These are phyloP conservation scores for Drosophila pandora DNA, from an alignment of 1,140 invertebrate genomes.

Conservation along the genomic window DNA sequence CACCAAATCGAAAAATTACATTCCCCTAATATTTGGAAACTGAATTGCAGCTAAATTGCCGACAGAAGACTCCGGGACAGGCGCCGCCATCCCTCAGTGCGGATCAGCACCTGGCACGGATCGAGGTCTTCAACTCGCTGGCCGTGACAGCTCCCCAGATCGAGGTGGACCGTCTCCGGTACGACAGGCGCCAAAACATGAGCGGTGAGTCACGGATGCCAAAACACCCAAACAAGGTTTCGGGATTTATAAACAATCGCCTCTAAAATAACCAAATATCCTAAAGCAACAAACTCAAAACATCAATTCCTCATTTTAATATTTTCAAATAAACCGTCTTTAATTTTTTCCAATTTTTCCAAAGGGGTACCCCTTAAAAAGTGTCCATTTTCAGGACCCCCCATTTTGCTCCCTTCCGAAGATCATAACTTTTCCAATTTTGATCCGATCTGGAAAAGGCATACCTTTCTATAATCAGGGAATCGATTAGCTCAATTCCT, in stretches of 20 bases:
- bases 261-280: not conserved
- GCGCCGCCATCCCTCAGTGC: constrained; percentile 46
- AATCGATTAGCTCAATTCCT: too few relatives aligned
- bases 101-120: constrained; percentile 85
- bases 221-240: not conserved
- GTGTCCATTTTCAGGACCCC: too few relatives aligned
- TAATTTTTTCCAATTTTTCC: too few relatives aligned
- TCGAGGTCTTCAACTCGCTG: constrained; percentile 91
- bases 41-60: constrained; percentile 82
- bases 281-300: too few relatives aligned
- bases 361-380: too few relatives aligned
- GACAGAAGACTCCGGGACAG: constrained; percentile 53
- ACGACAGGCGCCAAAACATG: constrained; percentile 79
- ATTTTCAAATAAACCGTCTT: too few relatives aligned
- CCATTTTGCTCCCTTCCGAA: too few relatives aligned
- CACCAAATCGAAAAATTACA: constrained; percentile 4
- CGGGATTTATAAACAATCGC: not conserved
- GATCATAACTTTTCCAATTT: too few relatives aligned
- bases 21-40: constrained; percentile 1
- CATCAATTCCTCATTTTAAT: too few relatives aligned
- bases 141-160: constrained; percentile 91
- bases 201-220: constrained; percentile 60
- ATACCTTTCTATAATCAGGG: too few relatives aligned
- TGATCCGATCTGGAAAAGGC: too few relatives aligned
- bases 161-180: constrained; percentile 85